Conservation (phyloP, 2,113 vertebrate genomes). For the Barbus barbus region DNA sequence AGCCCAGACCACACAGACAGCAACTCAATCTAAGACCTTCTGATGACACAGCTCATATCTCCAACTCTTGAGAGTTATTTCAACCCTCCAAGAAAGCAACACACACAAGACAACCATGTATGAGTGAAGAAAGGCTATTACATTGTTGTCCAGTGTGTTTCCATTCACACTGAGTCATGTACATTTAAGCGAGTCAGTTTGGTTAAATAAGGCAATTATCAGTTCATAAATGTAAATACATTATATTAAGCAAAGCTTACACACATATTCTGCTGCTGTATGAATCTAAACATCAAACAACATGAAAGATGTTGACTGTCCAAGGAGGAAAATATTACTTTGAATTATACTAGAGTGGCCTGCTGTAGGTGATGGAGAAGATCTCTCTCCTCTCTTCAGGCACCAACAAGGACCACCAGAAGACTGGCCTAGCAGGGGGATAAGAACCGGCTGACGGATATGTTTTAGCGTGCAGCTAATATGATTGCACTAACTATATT, state of each 20-base stretch:
- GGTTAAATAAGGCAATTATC: neutral
- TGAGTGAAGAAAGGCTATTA: neutral
- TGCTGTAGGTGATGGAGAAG: slow-evolving; percentile 68
- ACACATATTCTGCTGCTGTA: neutral
- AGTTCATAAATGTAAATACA: neutral
- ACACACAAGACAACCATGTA: neutral
- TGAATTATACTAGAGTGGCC: slow-evolving; percentile 63
- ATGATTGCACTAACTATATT: slow-evolving; percentile 75
- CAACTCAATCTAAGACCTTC: neutral
- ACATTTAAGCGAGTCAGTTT: neutral
- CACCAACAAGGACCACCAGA: slow-evolving; percentile 71
- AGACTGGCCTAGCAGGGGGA: slow-evolving; percentile 67
- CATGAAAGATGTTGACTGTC: slow-evolving; percentile 44
- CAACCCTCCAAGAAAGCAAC: neutral
- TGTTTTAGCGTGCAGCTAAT: slow-evolving; percentile 77
- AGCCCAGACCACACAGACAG: slow-evolving; percentile 10
- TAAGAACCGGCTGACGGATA: slow-evolving; percentile 76
- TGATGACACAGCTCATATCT: neutral
- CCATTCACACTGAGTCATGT: neutral
- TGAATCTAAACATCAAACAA: slow-evolving; percentile 36
- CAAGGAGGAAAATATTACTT: slow-evolving; percentile 34
- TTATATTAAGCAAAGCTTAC: neutral
- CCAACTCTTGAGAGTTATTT: too few relatives aligned
- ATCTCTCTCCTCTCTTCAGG: slow-evolving; percentile 73
- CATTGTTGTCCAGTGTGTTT: neutral